Conservation (phyloP, 2,888 invertebrate genomes). For the Raillietiella orientalis region DNA sequence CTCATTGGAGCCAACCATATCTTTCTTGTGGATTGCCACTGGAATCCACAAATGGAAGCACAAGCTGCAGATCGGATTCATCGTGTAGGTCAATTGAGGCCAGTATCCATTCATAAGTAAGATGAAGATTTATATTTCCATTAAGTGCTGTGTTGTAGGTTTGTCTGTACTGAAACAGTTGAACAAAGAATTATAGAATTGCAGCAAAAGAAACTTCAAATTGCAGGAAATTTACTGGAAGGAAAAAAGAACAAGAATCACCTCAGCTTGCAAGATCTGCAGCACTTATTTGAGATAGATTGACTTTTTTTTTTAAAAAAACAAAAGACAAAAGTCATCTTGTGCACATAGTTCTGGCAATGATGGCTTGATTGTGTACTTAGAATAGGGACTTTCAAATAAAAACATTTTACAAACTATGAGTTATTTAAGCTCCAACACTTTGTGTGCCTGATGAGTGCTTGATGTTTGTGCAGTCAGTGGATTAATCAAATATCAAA, state of each 20-base stretch:
- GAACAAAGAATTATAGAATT: slow-evolving; percentile 50
- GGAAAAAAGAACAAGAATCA: slow-evolving; percentile 29
- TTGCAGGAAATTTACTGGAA: slow-evolving; percentile 44
- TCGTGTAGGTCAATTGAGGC: slow-evolving; percentile 51
- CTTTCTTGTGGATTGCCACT: slow-evolving; percentile 63
- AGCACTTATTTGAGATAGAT: slow-evolving; percentile 14
- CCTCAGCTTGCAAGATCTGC: slow-evolving; percentile 39
- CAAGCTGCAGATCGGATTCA: slow-evolving; percentile 86
- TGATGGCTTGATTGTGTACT: no score
- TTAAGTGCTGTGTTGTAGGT: slow-evolving; percentile 21
- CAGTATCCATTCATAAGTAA: slow-evolving; percentile 14
- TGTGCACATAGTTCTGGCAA: no score
- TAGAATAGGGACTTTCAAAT: no score
- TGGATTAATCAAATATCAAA: no score
- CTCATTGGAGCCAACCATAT: slow-evolving; percentile 71
- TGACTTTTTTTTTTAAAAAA: no score
- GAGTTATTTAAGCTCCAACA: no score
- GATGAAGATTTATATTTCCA: slow-evolving; percentile 1
- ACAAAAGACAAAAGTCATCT: no score
- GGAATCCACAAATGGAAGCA: slow-evolving; percentile 84
- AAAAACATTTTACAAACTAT: no score
- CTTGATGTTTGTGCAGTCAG: no score
- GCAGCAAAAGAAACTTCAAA: slow-evolving; percentile 38
- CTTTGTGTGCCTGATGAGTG: no score
- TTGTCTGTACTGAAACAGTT: slow-evolving; percentile 51